Percentiles rank a stretch among this genome's conserved stretches.
Conservation (phyloP, 1,140 invertebrate species). For the Meloidogyne hapla region DNA sequence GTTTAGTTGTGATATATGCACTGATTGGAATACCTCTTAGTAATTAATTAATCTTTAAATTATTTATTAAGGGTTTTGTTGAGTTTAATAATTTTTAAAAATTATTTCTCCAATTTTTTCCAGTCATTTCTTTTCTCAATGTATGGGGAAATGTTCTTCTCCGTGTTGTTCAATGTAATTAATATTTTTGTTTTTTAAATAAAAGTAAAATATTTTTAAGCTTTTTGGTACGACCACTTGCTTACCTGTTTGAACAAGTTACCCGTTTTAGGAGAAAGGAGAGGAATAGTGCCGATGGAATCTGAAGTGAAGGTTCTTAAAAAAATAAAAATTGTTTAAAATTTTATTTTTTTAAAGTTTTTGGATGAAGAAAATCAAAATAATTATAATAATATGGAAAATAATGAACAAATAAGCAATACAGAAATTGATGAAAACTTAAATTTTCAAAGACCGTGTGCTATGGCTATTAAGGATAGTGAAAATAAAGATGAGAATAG, state of each 20-base stretch:
- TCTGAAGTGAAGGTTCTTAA: not conserved
- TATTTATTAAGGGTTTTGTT: no score
- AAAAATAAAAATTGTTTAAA: not conserved
- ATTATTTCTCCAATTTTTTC: conserved; percentile 64
- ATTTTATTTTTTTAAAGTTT: not conserved
- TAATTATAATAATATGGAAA: not conserved
- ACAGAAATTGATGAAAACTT: not conserved
- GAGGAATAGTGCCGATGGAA: not conserved
- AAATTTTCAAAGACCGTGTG: not conserved
- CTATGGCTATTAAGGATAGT: not conserved
- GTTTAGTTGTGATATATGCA: conserved; percentile 91
- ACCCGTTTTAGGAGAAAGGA: not conserved
- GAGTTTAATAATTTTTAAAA: no score
- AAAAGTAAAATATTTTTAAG: conserved; percentile 5
- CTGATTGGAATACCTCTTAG: conserved; percentile 82
- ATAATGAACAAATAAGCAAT: not conserved
- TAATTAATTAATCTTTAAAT: no score
- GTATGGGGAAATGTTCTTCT: conserved; percentile 95
- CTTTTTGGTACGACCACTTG: conserved; percentile 24
- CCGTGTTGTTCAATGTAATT: conserved; percentile 75
- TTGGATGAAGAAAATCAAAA: not conserved
- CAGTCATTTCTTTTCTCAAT: conserved; percentile 84
- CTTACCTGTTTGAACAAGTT: not conserved
- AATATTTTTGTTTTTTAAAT: not conserved
- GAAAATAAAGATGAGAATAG: not conserved